Conservation (phyloP, 2,797 vertebrate species). For the Onychomys arenicola region DNA sequence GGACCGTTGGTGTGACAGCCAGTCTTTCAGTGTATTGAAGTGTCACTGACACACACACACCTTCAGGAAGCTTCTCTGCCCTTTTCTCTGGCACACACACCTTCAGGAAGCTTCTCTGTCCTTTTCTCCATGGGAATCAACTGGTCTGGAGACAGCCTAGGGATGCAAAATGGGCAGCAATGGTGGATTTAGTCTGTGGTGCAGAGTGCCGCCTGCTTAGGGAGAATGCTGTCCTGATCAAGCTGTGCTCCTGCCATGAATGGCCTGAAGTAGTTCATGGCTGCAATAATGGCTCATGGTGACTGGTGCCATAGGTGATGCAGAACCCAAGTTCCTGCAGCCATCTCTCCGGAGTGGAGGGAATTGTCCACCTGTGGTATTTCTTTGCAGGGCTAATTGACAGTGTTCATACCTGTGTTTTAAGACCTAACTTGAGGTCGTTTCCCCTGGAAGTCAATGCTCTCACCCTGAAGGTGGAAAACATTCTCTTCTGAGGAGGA, state of each 20-base stretch:
- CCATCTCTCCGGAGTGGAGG: not conserved
- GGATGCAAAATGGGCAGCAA: not conserved
- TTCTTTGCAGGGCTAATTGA: not conserved
- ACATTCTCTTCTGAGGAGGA: not conserved
- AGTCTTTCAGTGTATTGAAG: not conserved
- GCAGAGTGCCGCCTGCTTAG: not conserved
- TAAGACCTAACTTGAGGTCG: not conserved
- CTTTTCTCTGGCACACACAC: not conserved
- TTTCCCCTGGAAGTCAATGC: not conserved
- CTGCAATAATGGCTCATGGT: fast-evolving
- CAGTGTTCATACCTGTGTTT: not conserved
- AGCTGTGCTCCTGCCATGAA: not conserved
- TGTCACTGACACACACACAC: not conserved
- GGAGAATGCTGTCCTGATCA: too few species aligned
- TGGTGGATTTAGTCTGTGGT: not conserved
- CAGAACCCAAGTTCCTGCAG: not conserved
- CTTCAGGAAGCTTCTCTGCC: too few species aligned
- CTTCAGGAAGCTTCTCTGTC: not conserved
- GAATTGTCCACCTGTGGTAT: fast-evolving
- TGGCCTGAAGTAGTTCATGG: too few species aligned
- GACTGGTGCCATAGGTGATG: fast-evolving
- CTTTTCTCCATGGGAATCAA: not conserved
- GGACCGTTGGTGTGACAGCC: fast-evolving
- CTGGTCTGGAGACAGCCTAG: not conserved
- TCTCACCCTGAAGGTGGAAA: not conserved